These are phyloP conservation scores for Euura saliciscinereae DNA, from an alignment of 1,140 invertebrate species.

Conservation along the genomic window DNA sequence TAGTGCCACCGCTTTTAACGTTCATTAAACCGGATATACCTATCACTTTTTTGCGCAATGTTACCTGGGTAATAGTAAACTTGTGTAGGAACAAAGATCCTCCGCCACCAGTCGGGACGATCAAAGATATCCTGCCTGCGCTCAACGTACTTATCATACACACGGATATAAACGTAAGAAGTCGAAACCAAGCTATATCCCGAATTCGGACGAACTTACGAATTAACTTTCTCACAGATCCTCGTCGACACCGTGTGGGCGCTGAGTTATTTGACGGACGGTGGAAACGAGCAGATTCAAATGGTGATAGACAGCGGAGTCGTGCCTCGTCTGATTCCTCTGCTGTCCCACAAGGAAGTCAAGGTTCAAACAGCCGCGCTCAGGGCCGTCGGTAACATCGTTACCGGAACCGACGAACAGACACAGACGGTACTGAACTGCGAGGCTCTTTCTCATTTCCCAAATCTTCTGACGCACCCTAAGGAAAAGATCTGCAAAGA, in stretches of 20 bases:
- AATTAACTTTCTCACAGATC: conserved; percentile 71
- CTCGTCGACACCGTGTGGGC: conserved; percentile 99
- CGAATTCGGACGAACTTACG: conserved; percentile 13
- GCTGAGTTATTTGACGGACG: conserved; percentile 97
- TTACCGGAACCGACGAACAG: conserved; percentile 98
- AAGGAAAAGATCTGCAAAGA: conserved; percentile 90
- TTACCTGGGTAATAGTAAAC: conserved; percentile 99
- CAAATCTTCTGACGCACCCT: conserved; percentile 84
- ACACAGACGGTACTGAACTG: conserved; percentile 75
- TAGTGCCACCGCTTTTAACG: conserved; percentile 85
- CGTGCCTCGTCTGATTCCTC: conserved; percentile 92
- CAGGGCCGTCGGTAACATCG: conserved; percentile 97
- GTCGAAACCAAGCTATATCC: background rate
- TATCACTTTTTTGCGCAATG: conserved; percentile 91
- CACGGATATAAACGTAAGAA: conserved; percentile 89
- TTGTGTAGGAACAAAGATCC: conserved; percentile 96
- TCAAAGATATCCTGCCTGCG: conserved; percentile 93
- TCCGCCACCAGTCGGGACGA: conserved; percentile 83
- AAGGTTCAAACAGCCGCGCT: conserved; percentile 98
- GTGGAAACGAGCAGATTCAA: conserved; percentile 98
- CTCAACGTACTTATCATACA: conserved; percentile 94
- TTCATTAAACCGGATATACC: conserved; percentile 95
- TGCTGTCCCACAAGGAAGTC: conserved; percentile 94
- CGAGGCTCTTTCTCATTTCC: conserved; percentile 92
- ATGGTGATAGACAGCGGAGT: conserved; percentile 97